Base-by-base conservation (phyloP, 2,888 invertebrate genomes). In the Hartigia nigra region DNA sequence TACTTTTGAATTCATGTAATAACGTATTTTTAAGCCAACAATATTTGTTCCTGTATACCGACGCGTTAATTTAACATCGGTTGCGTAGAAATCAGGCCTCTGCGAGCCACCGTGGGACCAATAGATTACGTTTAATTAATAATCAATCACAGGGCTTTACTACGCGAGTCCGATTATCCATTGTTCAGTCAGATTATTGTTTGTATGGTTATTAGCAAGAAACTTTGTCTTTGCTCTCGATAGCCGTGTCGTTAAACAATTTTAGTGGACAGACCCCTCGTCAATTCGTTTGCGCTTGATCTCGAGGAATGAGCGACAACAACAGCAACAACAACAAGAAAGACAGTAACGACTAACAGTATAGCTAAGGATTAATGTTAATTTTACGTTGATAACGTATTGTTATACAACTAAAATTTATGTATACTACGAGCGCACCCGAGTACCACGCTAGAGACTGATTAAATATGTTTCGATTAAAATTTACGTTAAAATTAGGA, bases 191-290 rank as follows among this genome's bases (percentile, higher is more conserved):
- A 32, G 12, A 70, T 2, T 32, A 74, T 70, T n/a, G n/a, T 32
- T 77, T 37, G 31, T 36, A n/a, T 34, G n/a, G 31, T 31, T 12
- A 77, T 78, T 70, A 31, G 9, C 70, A 76, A 76, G 76, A 80
- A 55, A 9, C 55, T 23, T 55, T 55, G 55, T 55, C 23, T 23
- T 23, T 55, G 55, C 14, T 55, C 23, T 2, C 9, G 23, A 55
- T 9, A 9, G 23, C 55, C 23, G 55, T 55, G 23, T 2, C 55
- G 3, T 14, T 55, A 23, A 2, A 9, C 9, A 55, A 23, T 23
- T 55, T 55, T 9, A 0, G n/a, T 55, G 5, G 23, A 55, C 23
- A 9, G 55, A 55, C 23, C 23, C 23, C 55, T 55, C 55, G 23
- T 55, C 55, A 55, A 23, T 55, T 55, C 55, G 55, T 55, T 55